Evolutionary conservation across 2,113 vertebrate species (phyloP).

Genomic region (Eurypyga helias): DNA sequence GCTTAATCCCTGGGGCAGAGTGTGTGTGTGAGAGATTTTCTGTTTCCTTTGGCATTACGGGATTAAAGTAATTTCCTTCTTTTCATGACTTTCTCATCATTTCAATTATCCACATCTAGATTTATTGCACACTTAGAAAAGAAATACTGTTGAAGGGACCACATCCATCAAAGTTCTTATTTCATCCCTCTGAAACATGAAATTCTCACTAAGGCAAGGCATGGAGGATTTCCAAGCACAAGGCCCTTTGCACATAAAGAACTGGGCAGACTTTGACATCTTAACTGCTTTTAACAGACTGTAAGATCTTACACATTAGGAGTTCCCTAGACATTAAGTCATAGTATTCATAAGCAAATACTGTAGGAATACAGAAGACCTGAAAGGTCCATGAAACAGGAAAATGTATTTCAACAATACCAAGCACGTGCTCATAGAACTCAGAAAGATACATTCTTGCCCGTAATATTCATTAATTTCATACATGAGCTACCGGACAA

Average conservation of each 20-base stretch:
- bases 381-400: neutral
- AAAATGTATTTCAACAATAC: neutral
- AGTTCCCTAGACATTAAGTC: neutral
- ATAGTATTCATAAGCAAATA: neutral
- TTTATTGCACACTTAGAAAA: neutral
- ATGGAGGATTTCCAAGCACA: neutral
- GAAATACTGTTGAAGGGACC: neutral
- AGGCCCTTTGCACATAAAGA: neutral
- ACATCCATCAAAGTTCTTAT: neutral
- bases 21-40: neutral
- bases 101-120: conserved; percentile 3
- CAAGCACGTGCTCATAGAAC: neutral
- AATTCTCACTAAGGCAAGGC: neutral
- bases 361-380: neutral
- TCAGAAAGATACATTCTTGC: neutral
- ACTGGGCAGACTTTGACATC: neutral
- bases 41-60: neutral
- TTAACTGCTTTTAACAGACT: neutral
- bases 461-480: neutral
- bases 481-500: neutral
- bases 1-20: neutral
- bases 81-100: neutral
- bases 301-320: neutral
- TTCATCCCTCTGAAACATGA: neutral
- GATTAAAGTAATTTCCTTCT: conserved; percentile 14